Evolutionary conservation across 1,140 invertebrate species (phyloP).

Genomic region (Hylyphantes graminicola): DNA sequence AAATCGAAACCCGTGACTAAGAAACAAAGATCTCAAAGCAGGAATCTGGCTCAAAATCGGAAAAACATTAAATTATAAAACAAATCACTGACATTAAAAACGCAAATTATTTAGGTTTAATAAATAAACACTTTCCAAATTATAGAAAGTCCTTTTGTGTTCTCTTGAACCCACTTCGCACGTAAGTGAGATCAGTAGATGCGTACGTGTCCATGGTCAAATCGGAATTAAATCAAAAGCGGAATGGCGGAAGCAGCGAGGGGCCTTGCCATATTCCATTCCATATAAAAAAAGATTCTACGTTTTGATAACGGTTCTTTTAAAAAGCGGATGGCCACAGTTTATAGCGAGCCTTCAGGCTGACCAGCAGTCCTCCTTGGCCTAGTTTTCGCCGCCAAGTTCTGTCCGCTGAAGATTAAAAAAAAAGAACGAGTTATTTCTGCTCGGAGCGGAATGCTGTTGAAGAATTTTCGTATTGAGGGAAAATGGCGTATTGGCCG

Average conservation of each 20-base stretch:
- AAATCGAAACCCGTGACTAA: no score
- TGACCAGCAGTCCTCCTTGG: conserved; percentile 41
- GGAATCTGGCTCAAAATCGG: no score
- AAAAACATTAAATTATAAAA: no score
- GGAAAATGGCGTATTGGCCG: no score
- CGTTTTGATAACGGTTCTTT: background rate
- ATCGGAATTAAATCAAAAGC: background rate
- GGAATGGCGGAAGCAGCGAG: background rate
- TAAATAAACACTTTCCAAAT: no score
- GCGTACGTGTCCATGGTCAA: background rate
- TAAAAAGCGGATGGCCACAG: background rate
- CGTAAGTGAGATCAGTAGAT: background rate
- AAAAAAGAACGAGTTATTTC: conserved; percentile 40
- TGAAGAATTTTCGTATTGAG: conserved; percentile 3
- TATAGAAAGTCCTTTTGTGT: no score
- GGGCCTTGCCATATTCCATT: no score
- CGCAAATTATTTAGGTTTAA: no score
- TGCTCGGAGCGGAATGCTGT: conserved; percentile 23
- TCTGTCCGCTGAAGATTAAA: background rate
- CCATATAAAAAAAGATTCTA: background rate
- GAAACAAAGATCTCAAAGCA: no score
- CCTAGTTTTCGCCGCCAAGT: conserved; percentile 43
- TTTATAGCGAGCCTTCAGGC: conserved; percentile 17
- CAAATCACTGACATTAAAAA: no score
- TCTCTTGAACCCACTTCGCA: no score